Conservation (phyloP, 2,113 vertebrate species). For the Tetrao urogallus region DNA sequence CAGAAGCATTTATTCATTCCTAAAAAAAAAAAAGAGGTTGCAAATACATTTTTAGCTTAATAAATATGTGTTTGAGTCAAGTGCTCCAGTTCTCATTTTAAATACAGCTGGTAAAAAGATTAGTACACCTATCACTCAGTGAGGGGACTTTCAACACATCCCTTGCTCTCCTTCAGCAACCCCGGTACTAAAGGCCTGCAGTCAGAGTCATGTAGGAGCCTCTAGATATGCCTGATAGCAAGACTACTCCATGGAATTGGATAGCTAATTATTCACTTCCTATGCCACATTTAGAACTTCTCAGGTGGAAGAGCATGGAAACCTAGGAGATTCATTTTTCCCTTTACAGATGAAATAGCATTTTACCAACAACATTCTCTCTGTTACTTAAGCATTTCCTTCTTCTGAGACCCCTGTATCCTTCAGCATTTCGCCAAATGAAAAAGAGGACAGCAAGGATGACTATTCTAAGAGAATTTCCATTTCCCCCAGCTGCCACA, state of each 20-base stretch:
- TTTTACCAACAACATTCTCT: background rate
- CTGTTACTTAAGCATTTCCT: background rate
- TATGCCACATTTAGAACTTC: background rate
- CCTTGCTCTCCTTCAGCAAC: constrained; percentile 4
- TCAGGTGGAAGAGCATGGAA: background rate
- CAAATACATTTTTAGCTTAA: constrained; percentile 34
- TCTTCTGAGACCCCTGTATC: background rate
- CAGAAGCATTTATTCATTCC: background rate
- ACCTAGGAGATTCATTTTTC: background rate
- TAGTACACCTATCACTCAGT: constrained; percentile 13
- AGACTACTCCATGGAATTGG: background rate
- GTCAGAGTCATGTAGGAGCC: background rate
- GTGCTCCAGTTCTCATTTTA: background rate
- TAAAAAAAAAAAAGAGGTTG: background rate
- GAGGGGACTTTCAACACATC: background rate
- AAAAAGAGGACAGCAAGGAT: background rate
- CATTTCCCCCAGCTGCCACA: constrained; percentile 39
- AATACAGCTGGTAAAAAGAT: constrained; percentile 20
- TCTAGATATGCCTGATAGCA: background rate
- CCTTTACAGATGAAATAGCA: background rate
- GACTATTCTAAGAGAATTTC: constrained; percentile 53
- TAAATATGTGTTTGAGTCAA: constrained; percentile 20
- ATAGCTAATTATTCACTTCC: background rate
- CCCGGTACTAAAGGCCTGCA: background rate
- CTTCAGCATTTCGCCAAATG: constrained; percentile 23